phyloP scores from a whole-genome alignment of 1,140 invertebrate genomes.

The Cryptotermes secundus region DNA sequence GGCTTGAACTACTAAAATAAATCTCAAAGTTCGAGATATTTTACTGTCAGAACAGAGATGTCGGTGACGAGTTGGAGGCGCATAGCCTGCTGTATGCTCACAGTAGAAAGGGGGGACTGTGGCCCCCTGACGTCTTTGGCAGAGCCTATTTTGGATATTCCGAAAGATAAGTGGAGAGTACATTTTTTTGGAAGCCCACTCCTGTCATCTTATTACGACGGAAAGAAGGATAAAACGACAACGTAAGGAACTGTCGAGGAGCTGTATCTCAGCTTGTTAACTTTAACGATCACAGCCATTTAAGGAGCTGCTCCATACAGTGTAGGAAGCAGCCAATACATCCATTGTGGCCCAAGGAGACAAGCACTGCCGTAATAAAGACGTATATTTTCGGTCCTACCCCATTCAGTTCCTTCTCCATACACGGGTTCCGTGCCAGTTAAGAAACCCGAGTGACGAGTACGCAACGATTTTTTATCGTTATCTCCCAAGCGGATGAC shows the following conservation, averaged over 20 bases:
- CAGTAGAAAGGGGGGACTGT: too few species aligned
- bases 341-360: background rate
- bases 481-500: background rate
- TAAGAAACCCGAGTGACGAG: slow-evolving; percentile 7
- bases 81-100: too few species aligned
- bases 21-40: too few species aligned
- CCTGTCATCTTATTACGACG: background rate
- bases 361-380: background rate
- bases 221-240: background rate
- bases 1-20: too few species aligned
- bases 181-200: background rate
- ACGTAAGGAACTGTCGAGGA: background rate
- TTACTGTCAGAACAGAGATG: too few species aligned
- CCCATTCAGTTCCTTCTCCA: background rate
- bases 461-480: background rate
- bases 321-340: background rate
- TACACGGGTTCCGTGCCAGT: slow-evolving; percentile 1
- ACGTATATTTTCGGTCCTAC: background rate
- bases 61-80: too few species aligned
- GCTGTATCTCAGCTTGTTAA: background rate
- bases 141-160: too few species aligned
- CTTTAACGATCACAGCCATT: slow-evolving; percentile 4
- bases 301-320: background rate
- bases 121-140: too few species aligned
- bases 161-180: too few species aligned